Percentiles rank a stretch among this genome's conserved stretches.
Evolutionary conservation across 1,140 invertebrate species (phyloP).

Genomic region (Brachionus koreanus): DNA sequence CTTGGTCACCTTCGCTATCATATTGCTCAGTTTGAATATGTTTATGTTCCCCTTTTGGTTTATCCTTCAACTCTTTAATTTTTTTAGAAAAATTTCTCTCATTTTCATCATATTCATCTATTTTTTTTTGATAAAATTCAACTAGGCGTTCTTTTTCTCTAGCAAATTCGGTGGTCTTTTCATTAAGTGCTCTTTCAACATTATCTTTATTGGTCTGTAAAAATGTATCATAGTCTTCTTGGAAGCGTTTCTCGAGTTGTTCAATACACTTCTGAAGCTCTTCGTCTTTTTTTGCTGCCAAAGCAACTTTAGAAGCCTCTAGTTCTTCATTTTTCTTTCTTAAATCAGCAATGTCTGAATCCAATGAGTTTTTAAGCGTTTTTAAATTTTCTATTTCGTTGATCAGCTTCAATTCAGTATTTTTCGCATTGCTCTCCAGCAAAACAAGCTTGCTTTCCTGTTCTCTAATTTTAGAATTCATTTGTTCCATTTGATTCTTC

Average conservation of each 20-base stretch:
- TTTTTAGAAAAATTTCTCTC: background rate
- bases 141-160: constrained; percentile 13
- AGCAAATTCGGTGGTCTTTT: background rate
- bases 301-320: background rate
- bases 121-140: constrained; percentile 25
- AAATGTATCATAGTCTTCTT: constrained; percentile 37
- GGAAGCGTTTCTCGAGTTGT: constrained; percentile 33
- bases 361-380: background rate
- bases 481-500: background rate
- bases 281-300: constrained; percentile 12
- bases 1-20: background rate
- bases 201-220: constrained; percentile 23
- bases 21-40: background rate
- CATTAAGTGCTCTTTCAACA: background rate
- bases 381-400: constrained; percentile 22
- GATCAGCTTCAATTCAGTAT: background rate
- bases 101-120: background rate
- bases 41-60: background rate
- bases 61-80: constrained; percentile 11
- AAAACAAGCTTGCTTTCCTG: background rate
- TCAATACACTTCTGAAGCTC: constrained; percentile 17
- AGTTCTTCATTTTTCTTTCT: background rate
- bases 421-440: background rate
- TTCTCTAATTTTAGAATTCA: background rate
- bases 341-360: background rate